phyloP scores from a whole-genome alignment of 2,888 invertebrate species.

The Dynastes hyllus region DNA sequence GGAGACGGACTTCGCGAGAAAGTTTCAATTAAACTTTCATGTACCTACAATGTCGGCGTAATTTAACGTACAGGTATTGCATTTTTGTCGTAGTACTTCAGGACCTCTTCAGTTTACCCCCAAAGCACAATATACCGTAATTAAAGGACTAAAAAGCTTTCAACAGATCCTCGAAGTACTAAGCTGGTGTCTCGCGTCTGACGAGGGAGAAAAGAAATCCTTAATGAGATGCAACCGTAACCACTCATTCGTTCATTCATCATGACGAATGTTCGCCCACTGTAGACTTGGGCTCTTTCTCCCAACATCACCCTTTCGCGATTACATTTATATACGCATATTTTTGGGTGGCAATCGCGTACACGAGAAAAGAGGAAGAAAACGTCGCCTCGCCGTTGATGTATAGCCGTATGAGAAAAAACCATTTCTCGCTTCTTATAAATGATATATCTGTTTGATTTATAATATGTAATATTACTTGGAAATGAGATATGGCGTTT shows the following conservation, averaged over 20 bases:
- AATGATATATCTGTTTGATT: conserved; percentile 32
- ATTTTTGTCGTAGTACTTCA: conserved; percentile 45
- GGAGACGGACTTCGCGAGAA: conserved; percentile 1
- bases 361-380: background rate
- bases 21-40: conserved; percentile 46
- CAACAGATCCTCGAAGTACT: conserved; percentile 50
- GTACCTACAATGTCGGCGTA: conserved; percentile 18
- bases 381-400: conserved; percentile 24
- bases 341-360: background rate
- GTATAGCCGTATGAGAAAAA: conserved; percentile 18
- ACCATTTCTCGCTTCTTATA: conserved; percentile 35
- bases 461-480: conserved; percentile 34
- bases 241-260: conserved; percentile 40
- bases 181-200: conserved; percentile 46
- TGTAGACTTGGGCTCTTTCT: background rate
- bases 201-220: conserved; percentile 46
- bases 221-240: conserved; percentile 52
- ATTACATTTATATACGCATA: conserved; percentile 29
- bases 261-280: conserved; percentile 5
- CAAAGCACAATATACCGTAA: conserved; percentile 52
- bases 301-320: conserved; percentile 18
- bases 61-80: conserved; percentile 47
- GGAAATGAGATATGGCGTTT: conserved; percentile 10
- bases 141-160: conserved; percentile 53
- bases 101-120: conserved; percentile 46